Evolutionary conservation across 2,113 vertebrate species (phyloP), one percentile per base, ranked within the genome.

Genomic region (Lepus timidus): DNA sequence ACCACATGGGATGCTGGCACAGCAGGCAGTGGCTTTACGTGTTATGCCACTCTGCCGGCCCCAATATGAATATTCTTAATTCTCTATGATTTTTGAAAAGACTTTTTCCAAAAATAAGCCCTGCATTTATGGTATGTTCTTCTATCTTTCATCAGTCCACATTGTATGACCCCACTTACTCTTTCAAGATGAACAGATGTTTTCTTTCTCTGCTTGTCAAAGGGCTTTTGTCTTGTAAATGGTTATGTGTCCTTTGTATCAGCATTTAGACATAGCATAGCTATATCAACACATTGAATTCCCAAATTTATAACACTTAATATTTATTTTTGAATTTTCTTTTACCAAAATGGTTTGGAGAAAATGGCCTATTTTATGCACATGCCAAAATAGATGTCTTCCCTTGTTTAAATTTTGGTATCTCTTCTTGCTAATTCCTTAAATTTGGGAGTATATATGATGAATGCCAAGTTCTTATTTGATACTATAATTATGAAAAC

Each of bases 391-490:
- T 25, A 67, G 55, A 67, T 92, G 3, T 73, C 67, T 87, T 87
- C 95, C 27, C 5, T 52, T 87, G 49, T 62, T 82, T 81, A 70
- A 44, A 87, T 55, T 90, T 90, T 93, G 61, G 90, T 87, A 49
- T 88, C 16, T 90, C 39, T 71, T 91, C 44, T 75, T 85, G n/a
- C 27, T 51, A 82, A 36, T 90, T 90, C 4, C 55, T 87, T 93
- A 92, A 85, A 49, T 96, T n/a, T 33, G 10, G 74, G 49, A 70
- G 3, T 75, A 9, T 68, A 2, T 79, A 11, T 83, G 23, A 58
- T 70, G 51, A 75, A 75, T 85, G 44, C 44, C 80, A 64, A 74
- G 20, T 93, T 93, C 25, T 87, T 90, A 71, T 51, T 94, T 85
- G 31, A 74, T 74, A 76, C 4, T 70, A 11, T 49, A 29, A 70